Percentiles rank a stretch among this genome's conserved stretches.
Conservation (phyloP, 2,888 invertebrate genomes). For the Petrolisthes manimaculis region DNA sequence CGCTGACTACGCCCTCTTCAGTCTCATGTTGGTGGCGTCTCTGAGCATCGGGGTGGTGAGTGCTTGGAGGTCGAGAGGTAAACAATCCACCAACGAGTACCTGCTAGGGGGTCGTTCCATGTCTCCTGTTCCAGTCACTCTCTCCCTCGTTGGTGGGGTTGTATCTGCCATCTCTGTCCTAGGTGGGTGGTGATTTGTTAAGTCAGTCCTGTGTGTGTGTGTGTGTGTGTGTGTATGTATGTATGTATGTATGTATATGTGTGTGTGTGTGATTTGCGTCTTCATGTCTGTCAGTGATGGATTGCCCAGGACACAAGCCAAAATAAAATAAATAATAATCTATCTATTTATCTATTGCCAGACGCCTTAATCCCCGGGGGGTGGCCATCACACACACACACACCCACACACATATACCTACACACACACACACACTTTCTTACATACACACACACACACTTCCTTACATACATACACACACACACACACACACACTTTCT, state of each 20-base stretch:
- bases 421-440: no score
- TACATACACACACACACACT: no score
- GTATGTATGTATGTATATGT: neutral
- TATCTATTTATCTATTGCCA: neutral
- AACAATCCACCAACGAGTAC: neutral
- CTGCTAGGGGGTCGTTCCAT: conserved; percentile 22
- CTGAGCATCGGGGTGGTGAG: neutral
- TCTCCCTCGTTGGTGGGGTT: conserved; percentile 21
- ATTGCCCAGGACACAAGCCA: neutral
- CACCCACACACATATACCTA: no score
- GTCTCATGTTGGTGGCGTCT: conserved; percentile 26
- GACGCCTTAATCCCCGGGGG: no score
- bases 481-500: no score
- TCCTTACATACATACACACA: no score
- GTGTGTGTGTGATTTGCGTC: neutral
- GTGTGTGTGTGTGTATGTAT: neutral
- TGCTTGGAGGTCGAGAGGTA: neutral
- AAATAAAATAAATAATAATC: neutral
- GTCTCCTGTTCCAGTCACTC: neutral
- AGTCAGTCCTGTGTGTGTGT: neutral
- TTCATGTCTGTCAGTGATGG: no score
- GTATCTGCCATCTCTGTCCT: conserved; percentile 21
- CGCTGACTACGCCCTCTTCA: conserved; percentile 12
- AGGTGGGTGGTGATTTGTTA: neutral
- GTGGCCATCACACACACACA: no score